These are phyloP conservation scores for Microctonus aethiopoides DNA, from an alignment of 2,888 invertebrate species.

Conservation along the genomic window DNA sequence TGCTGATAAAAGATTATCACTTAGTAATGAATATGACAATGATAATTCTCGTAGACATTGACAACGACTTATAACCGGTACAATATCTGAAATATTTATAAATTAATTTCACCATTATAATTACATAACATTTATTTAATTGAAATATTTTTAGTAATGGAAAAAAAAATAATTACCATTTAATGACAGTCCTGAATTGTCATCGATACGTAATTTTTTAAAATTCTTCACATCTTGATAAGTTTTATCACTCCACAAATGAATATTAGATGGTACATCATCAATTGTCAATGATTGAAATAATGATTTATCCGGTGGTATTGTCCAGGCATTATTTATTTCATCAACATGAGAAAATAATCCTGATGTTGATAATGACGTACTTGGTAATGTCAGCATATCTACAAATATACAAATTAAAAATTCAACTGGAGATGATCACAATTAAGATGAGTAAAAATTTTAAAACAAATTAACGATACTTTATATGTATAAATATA, in stretches of 20 bases:
- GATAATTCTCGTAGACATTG: conserved; percentile 59
- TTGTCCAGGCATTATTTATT: conserved; percentile 52
- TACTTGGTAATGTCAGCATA: conserved; percentile 47
- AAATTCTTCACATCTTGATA: conserved; percentile 49
- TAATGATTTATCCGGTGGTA: conserved; percentile 48
- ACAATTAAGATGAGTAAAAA: neutral
- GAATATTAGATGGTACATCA: conserved; percentile 44
- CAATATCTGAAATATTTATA: conserved; percentile 51
- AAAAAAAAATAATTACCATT: conserved; percentile 47
- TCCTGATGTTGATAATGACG: conserved; percentile 28
- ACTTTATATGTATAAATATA: no score
- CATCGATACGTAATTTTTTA: conserved; percentile 53
- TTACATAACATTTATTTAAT: neutral
- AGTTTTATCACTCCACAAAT: conserved; percentile 43
- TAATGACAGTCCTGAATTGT: conserved; percentile 51
- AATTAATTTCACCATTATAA: neutral
- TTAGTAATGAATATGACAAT: conserved; percentile 59
- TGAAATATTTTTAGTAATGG: neutral
- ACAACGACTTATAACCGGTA: conserved; percentile 53
- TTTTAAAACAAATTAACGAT: neutral
- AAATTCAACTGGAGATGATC: neutral
- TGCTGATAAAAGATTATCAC: conserved; percentile 59
- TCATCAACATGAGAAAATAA: conserved; percentile 42
- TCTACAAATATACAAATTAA: conserved; percentile 37
- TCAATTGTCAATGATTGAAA: conserved; percentile 45